These are phyloP conservation scores for Sebastolobus altivelis DNA, from an alignment of 2,797 vertebrate species.

Conservation along the genomic window DNA sequence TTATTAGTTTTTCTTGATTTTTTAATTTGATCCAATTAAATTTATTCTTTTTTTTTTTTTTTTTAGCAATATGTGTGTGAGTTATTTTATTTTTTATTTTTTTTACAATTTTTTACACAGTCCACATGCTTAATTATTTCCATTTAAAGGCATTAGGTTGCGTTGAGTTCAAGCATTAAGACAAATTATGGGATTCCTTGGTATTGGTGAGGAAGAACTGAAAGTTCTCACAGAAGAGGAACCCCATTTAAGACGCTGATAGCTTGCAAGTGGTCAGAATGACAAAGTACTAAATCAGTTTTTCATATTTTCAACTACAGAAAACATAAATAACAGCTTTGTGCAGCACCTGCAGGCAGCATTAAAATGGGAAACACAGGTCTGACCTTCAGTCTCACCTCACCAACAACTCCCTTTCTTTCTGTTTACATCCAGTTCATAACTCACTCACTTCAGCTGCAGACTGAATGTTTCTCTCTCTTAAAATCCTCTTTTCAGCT, in stretches of 20 bases:
- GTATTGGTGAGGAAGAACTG: neutral
- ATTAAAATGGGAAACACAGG: constrained; percentile 35
- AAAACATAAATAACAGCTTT: constrained; percentile 21
- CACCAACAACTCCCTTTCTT: constrained; percentile 20
- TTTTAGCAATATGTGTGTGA: neutral
- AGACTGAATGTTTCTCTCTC: neutral
- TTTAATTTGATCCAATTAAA: neutral
- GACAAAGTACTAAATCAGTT: neutral
- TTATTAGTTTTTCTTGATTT: accelerated
- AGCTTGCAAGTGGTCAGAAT: neutral
- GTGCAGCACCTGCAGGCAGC: constrained; percentile 36
- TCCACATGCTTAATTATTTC: neutral
- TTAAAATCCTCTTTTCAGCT: neutral
- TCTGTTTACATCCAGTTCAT: constrained; percentile 42
- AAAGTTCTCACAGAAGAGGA: neutral
- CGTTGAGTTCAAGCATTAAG: neutral
- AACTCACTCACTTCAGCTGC: constrained; percentile 25
- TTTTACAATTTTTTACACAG: neutral
- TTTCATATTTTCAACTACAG: neutral
- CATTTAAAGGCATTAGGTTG: neutral
- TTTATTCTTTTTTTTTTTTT: neutral
- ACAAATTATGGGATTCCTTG: neutral
- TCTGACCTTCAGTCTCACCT: constrained; percentile 44
- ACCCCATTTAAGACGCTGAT: neutral
- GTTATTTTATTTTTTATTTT: neutral